Base-by-base conservation (phyloP, 2,797 vertebrate species). In the Tokudaia tokunoshimensis region DNA sequence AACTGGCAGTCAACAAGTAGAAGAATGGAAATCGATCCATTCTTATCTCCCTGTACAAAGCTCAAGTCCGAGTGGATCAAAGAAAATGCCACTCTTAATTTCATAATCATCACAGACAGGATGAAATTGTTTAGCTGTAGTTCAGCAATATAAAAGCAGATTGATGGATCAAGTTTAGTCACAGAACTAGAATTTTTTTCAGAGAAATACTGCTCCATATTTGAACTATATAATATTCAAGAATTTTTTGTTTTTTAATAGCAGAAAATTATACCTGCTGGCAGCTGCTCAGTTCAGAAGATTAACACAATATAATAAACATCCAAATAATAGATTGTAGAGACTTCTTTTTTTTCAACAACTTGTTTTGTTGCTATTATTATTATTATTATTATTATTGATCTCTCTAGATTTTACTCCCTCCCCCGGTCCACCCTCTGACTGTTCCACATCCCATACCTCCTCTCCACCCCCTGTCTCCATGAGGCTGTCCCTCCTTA, bases 101-200 rank as follows among this genome's bases (percentile, higher is more conserved):
- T 74, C 14, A 0, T 83, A 47, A 72, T 63, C 91, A 67, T 86
- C 47, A 97, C 88, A 95, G 92, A 89, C 75, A 85, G 59, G 55
- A 81, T 85, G 59, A 83, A 85, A 96, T 97, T 84, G 17, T 84
- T 92, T 92, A 89, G 95, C 26, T 92, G 61, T 91, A 94, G 89
- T 94, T 97, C 50, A 91, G 34, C 5, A 86, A 59, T 88, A 52
- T 82, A 83, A 95, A 79, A 92, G 59, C 57, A 82, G 1, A 37
- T 50, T 97, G 37, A 9, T 47, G 0, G 41, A 97, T 96, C 85
- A 95, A 67, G 44, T 94, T 82, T 17, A 95, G 1, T 50, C 92
- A 96, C 15, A 91, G 10, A 93, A 86, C 57, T 97, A 70, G 50
- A 97, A 96, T 95, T 83, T 82, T 82, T 89, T 96, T 44, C n/a